Percentiles rank a stretch among this genome's conserved stretches.
These are phyloP conservation scores for Lomographa bimaculata DNA, from an alignment of 2,888 invertebrate genomes.

Conservation along the genomic window DNA sequence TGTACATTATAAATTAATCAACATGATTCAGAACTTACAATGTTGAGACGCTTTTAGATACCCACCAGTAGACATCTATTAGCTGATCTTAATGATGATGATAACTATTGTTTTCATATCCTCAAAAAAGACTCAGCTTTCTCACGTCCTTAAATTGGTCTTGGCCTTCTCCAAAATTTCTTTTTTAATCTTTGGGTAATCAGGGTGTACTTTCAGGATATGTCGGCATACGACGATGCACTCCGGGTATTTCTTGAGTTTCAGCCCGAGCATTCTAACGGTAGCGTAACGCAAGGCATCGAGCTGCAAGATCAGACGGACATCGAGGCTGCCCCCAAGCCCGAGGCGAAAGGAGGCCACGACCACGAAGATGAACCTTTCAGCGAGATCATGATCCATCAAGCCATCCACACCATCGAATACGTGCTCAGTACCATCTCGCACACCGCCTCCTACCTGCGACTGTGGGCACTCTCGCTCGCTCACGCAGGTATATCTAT, in stretches of 20 bases:
- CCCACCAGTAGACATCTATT: no score
- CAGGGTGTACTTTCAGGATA: slow-evolving; percentile 91
- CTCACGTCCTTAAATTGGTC: slow-evolving; percentile 88
- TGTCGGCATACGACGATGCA: slow-evolving; percentile 95
- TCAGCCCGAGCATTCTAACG: slow-evolving; percentile 79
- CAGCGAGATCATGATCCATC: slow-evolving; percentile 95
- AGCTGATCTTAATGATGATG: no score
- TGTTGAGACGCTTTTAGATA: no score
- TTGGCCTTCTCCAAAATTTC: slow-evolving; percentile 97
- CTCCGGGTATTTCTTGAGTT: slow-evolving; percentile 91
- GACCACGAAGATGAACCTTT: slow-evolving; percentile 86
- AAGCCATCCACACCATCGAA: slow-evolving; percentile 98
- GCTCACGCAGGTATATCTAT: slow-evolving; percentile 93
- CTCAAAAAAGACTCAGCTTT: no score
- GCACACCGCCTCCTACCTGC: slow-evolving; percentile 97
- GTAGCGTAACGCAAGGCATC: slow-evolving; percentile 87
- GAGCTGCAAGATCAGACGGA: slow-evolving; percentile 84
- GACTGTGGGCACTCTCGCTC: slow-evolving; percentile 97
- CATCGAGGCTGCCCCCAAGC: slow-evolving; percentile 43
- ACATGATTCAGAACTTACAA: no score
- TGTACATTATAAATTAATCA: no score
- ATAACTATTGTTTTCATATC: no score
- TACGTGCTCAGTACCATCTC: slow-evolving; percentile 98
- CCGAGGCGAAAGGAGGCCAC: slow-evolving; percentile 34
- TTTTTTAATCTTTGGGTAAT: slow-evolving; percentile 95